These are phyloP conservation scores for Drosophila obscura DNA, from an alignment of 1,140 invertebrate genomes.

Conservation along the genomic window DNA sequence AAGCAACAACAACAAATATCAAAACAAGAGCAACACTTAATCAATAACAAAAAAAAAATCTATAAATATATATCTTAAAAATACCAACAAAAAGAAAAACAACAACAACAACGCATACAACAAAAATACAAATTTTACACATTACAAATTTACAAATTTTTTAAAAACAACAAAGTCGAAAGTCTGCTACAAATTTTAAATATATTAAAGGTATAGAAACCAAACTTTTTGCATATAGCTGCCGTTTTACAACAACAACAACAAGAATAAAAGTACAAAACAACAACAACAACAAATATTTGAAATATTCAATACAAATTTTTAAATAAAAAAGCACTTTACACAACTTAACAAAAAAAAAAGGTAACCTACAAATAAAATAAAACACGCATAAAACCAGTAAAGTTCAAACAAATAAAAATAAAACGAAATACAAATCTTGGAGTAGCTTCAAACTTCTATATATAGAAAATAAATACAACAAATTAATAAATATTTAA, in stretches of 20 bases:
- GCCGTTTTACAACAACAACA: constrained; percentile 68
- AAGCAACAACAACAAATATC: constrained; percentile 58
- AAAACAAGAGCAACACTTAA: constrained; percentile 66
- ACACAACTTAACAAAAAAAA: constrained; percentile 50
- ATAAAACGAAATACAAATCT: constrained; percentile 51
- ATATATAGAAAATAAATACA: constrained; percentile 20
- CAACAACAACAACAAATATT: constrained; percentile 34
- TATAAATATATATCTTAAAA: constrained; percentile 55
- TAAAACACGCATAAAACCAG: constrained; percentile 53
- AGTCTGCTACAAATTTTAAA: constrained; percentile 46
- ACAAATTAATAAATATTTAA: constrained; percentile 4
- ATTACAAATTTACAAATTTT: constrained; percentile 76
- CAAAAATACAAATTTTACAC: constrained; percentile 74
- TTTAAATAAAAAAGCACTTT: constrained; percentile 73
- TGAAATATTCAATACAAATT: constrained; percentile 47
- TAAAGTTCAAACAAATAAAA: constrained; percentile 65
- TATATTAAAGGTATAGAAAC: constrained; percentile 36
- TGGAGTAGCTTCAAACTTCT: constrained; percentile 47
- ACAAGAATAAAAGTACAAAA: constrained; percentile 46
- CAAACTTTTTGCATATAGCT: constrained; percentile 69
- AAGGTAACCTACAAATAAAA: constrained; percentile 48
- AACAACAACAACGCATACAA: constrained; percentile 74
- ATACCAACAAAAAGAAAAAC: constrained; percentile 48
- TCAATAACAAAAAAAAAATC: constrained; percentile 52
- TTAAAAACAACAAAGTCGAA: constrained; percentile 29